Evolutionary conservation across 2,888 invertebrate species (phyloP), one percentile per base, ranked within the genome.

Genomic region (Pachycephus smyrnensis): DNA sequence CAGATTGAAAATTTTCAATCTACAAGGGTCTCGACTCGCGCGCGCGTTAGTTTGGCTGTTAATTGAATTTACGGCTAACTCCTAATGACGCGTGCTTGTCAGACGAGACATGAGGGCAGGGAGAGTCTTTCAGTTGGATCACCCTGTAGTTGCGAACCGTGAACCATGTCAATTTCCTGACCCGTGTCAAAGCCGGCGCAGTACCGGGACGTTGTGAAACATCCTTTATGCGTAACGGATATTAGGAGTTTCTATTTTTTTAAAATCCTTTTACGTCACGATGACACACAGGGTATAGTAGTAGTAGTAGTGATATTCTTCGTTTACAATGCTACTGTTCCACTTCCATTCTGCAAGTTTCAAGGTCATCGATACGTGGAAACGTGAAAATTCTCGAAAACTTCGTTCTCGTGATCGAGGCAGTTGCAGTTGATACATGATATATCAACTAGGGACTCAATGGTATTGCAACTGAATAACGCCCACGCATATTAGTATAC

Each of bases 151-250:
- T 23, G 15, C 71, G n/a, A 71, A 71, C 71, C 71, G 71, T 71
- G 71, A 71, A 71, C 71, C 71, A 71, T 71, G 32, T 71, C 71
- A 33, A 71, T 33, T 71, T 71, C 12, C 71, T 71, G 71, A 71
- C 31, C 31, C 32, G 71, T 31, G 71, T 71, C 31, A 71, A 71
- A 71, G 71, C 31, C 11, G 15, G 31, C 71, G 71, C 31, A 31
- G 71, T 32, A 0, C 71, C 71, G 71, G 71, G 12, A 31, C 71
- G 31, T 71, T 71, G 71, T 71, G 71, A 30, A 71, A 71, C 32
- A 71, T 71, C 71, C 71, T 71, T 33, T 23, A 55, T 23, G 23
- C 55, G 55, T 55, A 23, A 55, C 55, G 55, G 55, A 23, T 55
- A 55, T 55, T 55, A 55, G 23, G 23, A 23, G 23, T 55, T 55